Evolutionary conservation across 2,797 vertebrate species (phyloP), one percentile per base, ranked within the genome.

Genomic region (Lepilemur septentrionalis): DNA sequence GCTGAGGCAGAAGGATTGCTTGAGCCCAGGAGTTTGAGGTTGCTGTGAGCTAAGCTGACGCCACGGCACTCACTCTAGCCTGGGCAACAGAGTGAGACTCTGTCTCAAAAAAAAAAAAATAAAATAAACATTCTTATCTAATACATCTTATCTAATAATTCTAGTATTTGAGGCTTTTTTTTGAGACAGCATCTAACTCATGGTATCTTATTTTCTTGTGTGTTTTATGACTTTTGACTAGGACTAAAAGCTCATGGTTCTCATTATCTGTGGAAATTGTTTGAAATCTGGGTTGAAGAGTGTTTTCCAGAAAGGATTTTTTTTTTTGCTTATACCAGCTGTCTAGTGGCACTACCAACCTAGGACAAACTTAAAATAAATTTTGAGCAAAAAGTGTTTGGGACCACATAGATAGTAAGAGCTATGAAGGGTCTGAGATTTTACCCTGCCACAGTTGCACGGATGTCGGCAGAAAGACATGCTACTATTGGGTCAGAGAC

Each of bases 101-200:
- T n/a, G n/a, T n/a, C n/a, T n/a, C n/a, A n/a, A n/a, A n/a, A n/a
- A n/a, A n/a, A n/a, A n/a, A n/a, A n/a, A n/a, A n/a, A n/a, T n/a
- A n/a, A n/a, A n/a, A n/a, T n/a, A 70, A 76, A 90, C 41, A 83
- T 28, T 52, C 9, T 43, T 57, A 83, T 94, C 91, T 94, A 86
- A 63, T 86, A 57, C 43, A n/a, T 90, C 73, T 87, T 52, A n/a
- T 50, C 70, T 78, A 52, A 78, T 59, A 46, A 78, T 85, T 78
- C 43, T 85, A 81, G 32, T 88, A 59, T 50, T 41, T 50, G 38
- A 75, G 55, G 41, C n/a, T n/a, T 55, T 87, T 87, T 87, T 75
- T 81, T 48, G n/a, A 81, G 61, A 81, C 13, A 67, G 32, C 59
- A 2, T 87, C 38, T 92, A 28, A 73, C 25, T 75, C 28, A 59